Evolutionary conservation across 2,888 invertebrate genomes (phyloP), one percentile per base, ranked within the genome.

Genomic region (Arenicola marina): DNA sequence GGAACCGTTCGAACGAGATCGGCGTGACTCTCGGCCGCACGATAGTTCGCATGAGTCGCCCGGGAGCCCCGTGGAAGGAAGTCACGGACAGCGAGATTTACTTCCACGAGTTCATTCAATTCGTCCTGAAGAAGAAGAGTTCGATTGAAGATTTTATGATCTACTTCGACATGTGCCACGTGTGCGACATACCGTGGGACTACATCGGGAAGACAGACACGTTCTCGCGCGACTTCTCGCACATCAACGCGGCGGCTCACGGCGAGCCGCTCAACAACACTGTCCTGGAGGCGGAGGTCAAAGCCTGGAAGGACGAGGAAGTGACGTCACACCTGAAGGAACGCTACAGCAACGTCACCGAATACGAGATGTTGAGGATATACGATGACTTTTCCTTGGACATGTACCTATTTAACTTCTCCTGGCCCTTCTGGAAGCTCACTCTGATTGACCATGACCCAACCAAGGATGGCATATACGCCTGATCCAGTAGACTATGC

Each of bases 81-180:
- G 48, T 48, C 48, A 48, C 48, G 7, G 48, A 48, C 48, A n/a
- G 18, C 18, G 18, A 11, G n/a, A 24, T 48, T 7, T 48, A 48
- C 48, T 48, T 48, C 48, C 48, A 48, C 18, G 48, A 48, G 48
- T 48, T n/a, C 48, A 48, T 48, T 11, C 11, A 48, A 11, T 48
- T 48, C 48, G 48, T 48, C 18, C 48, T 48, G 7, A 48, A 48
- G 48, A 48, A 48, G 48, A 48, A 48, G 26, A 24, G 48, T 24
- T n/a, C 48, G 7, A 48, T 48, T 7, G 7, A 7, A 11, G 48
- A 48, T 24, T 48, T 48, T 24, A 48, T 48, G 48, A 48, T 48
- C 48, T 48, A 48, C 48, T 48, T n/a, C 48, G 48, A 48, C 48
- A 48, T 48, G 48, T 48, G 48, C 24, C 48, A 48, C 48, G 48